Evolutionary conservation across 1,140 invertebrate species (phyloP).

Genomic region (Maconellicoccus hirsutus): DNA sequence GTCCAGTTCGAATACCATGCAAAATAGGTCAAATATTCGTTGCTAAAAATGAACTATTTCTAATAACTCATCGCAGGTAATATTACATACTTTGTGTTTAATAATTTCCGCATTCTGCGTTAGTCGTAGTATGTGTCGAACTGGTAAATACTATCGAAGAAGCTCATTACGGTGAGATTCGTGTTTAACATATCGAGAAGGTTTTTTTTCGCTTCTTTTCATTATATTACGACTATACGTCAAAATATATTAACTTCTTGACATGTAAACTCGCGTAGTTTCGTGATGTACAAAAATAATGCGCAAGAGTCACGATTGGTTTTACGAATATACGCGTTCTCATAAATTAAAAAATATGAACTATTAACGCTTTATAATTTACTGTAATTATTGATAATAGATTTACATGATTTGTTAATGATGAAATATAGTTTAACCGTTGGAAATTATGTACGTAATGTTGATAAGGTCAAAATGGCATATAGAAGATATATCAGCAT

Average conservation of each 20-base stretch:
- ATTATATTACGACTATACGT: background rate
- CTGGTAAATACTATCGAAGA: no score
- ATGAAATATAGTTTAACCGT: constrained; percentile 9
- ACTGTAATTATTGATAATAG: constrained; percentile 1
- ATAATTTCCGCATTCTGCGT: no score
- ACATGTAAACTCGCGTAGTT: background rate
- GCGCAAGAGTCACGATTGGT: background rate
- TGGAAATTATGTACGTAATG: background rate
- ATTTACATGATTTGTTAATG: background rate
- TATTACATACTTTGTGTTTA: no score
- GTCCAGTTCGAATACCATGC: no score
- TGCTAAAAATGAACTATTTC: no score
- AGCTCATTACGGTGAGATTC: no score
- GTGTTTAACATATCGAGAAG: no score
- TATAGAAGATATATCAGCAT: background rate
- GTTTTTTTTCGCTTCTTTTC: no score
- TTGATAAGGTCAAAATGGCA: background rate
- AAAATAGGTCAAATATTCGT: no score
- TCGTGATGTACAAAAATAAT: constrained; percentile 9
- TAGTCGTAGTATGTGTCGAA: no score
- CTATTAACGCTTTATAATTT: constrained; percentile 9
- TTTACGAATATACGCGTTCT: background rate
- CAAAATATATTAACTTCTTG: constrained; percentile 9
- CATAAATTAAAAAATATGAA: constrained; percentile 1
- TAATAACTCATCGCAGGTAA: no score